Evolutionary conservation across 2,113 vertebrate genomes (phyloP).

Genomic region (Isurus oxyrinchus): DNA sequence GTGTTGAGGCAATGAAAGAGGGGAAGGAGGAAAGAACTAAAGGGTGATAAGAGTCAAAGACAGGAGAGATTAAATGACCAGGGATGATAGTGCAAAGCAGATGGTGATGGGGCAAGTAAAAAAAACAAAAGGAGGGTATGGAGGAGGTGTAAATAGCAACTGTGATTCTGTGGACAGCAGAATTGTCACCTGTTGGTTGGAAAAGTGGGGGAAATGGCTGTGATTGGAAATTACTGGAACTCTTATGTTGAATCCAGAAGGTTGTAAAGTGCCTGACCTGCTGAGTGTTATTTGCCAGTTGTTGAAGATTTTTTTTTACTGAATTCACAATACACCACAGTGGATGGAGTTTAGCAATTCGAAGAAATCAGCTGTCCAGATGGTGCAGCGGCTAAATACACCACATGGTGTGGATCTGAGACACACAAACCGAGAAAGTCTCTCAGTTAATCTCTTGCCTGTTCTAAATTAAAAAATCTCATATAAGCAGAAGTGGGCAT

Average conservation of each 20-base stretch:
- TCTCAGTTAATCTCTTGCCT: neutral
- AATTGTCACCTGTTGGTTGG: neutral
- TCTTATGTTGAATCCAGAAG: neutral
- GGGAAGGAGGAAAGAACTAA: neutral
- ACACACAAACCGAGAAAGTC: neutral
- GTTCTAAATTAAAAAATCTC: neutral
- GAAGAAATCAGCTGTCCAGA: neutral
- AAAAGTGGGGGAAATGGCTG: neutral
- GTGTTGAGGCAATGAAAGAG: no score
- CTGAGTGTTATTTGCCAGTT: neutral
- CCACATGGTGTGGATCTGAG: neutral
- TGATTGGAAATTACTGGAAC: neutral
- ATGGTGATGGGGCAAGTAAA: neutral
- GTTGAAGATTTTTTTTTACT: neutral
- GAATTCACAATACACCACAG: neutral
- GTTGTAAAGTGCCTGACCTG: neutral
- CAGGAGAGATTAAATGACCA: neutral
- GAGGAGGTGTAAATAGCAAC: neutral
- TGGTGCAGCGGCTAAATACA: neutral
- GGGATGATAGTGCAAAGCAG: neutral
- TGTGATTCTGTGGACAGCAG: neutral
- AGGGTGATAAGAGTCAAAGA: neutral
- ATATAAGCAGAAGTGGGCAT: neutral
- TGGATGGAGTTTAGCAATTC: neutral
- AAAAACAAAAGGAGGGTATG: neutral